Conservation (phyloP, 2,888 invertebrate species). For the Morpho deidamia region DNA sequence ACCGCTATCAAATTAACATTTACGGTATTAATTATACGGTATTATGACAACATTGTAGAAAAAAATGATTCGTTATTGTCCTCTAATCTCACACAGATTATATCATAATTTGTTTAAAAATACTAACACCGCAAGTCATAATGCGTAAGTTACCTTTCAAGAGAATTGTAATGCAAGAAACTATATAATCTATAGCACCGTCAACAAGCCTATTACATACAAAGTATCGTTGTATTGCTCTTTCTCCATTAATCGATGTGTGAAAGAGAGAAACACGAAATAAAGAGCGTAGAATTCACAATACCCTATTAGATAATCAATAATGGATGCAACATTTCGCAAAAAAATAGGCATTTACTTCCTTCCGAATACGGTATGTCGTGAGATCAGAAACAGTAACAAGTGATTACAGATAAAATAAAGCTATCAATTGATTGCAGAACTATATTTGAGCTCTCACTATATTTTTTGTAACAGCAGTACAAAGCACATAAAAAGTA, state of each 20-base stretch:
- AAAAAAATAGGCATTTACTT: conserved; percentile 20
- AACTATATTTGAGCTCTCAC: too few relatives aligned
- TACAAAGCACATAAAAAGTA: too few relatives aligned
- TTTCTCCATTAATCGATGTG: conserved; percentile 1
- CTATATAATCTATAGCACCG: conserved; percentile 8
- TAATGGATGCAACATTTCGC: conserved; percentile 18
- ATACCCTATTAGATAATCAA: conserved; percentile 20
- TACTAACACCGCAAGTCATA: conserved; percentile 25
- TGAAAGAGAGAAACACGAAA: conserved; percentile 4
- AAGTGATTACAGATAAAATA: too few relatives aligned
- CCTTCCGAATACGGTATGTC: conserved; percentile 20
- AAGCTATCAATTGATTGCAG: too few relatives aligned
- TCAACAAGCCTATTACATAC: conserved; percentile 15
- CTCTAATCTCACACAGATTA: background rate
- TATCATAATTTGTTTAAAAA: conserved; percentile 26
- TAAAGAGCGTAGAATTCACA: background rate
- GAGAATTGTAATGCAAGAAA: conserved; percentile 28
- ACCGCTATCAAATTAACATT: too few relatives aligned
- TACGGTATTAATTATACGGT: too few relatives aligned
- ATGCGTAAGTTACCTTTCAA: conserved; percentile 27
- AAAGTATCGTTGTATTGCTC: conserved; percentile 9
- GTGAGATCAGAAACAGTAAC: conserved; percentile 4
- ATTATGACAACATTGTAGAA: background rate
- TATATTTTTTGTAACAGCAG: too few relatives aligned
- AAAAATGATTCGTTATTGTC: background rate